These are phyloP conservation scores for Cenopis cana DNA, from an alignment of 2,888 invertebrate genomes.

Conservation along the genomic window DNA sequence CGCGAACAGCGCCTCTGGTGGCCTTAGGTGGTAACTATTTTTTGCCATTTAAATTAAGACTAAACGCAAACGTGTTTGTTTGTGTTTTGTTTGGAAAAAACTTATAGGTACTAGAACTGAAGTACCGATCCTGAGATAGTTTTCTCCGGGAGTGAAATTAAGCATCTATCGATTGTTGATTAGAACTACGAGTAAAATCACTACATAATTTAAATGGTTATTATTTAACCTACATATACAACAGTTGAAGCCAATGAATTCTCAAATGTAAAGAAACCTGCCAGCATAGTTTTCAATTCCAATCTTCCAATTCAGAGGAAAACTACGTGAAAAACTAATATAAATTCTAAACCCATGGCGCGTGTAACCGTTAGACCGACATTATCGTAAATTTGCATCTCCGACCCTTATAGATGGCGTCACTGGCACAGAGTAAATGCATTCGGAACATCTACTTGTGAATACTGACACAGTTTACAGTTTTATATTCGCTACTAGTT, in stretches of 20 bases:
- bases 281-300: background rate
- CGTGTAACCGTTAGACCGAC: constrained; percentile 10
- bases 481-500: constrained; percentile 21
- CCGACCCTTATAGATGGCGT: constrained; percentile 6
- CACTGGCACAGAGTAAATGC: constrained; percentile 8
- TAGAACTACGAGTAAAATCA: too few species aligned
- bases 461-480: constrained; percentile 29
- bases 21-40: too few species aligned
- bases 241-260: too few species aligned
- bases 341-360: constrained; percentile 14
- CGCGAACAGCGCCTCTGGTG: too few species aligned
- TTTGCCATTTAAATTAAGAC: too few species aligned
- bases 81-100: too few species aligned
- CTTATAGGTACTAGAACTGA: too few species aligned
- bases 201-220: too few species aligned
- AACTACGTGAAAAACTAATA: constrained; percentile 20
- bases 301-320: constrained; percentile 9
- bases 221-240: background rate
- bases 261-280: background rate
- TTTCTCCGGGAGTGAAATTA: too few species aligned
- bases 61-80: too few species aligned
- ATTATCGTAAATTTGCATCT: constrained; percentile 21
- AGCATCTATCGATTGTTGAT: too few species aligned
- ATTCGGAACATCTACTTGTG: constrained; percentile 2
- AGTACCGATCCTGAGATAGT: too few species aligned